Evolutionary conservation across 2,888 invertebrate species (phyloP).

Genomic region (Automeris io): DNA sequence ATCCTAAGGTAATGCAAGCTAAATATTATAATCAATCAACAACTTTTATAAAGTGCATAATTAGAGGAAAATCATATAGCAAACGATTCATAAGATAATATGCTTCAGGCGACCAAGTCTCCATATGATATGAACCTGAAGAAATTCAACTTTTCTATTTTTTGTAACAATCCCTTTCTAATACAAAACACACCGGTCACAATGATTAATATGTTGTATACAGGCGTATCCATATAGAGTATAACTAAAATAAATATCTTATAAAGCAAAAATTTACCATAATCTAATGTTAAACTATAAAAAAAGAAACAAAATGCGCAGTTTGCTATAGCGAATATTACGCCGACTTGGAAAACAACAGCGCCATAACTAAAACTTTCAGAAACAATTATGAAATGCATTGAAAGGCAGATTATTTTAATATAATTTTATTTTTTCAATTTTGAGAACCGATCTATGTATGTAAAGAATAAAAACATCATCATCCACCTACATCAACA

Average conservation of each 20-base stretch:
- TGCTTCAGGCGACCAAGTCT: slow-evolving; percentile 31
- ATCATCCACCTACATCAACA: slow-evolving; percentile 23
- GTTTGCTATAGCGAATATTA: slow-evolving; percentile 31
- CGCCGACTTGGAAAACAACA: slow-evolving; percentile 25
- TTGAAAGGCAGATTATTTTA: slow-evolving; percentile 63
- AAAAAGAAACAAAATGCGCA: slow-evolving; percentile 59
- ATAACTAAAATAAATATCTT: slow-evolving; percentile 77
- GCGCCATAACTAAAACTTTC: no score
- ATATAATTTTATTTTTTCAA: slow-evolving; percentile 54
- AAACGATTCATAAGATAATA: slow-evolving; percentile 39
- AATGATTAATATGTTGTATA: slow-evolving; percentile 57
- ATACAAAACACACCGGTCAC: slow-evolving; percentile 17
- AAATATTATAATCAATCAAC: slow-evolving; percentile 50
- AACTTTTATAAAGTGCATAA: slow-evolving; percentile 36
- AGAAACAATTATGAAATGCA: slow-evolving; percentile 60
- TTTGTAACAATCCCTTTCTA: slow-evolving; percentile 28
- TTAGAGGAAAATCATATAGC: slow-evolving; percentile 17
- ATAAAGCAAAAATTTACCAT: slow-evolving; percentile 65
- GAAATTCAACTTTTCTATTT: slow-evolving; percentile 20
- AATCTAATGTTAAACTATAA: slow-evolving; percentile 56
- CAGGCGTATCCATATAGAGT: slow-evolving; percentile 71
- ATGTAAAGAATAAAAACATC: slow-evolving; percentile 29
- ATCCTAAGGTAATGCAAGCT: slow-evolving; percentile 45
- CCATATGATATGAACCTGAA: slow-evolving; percentile 22
- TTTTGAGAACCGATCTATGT: slow-evolving; percentile 38